These are phyloP conservation scores for Aphis craccivora DNA, from an alignment of 1,140 invertebrate genomes.

Conservation along the genomic window DNA sequence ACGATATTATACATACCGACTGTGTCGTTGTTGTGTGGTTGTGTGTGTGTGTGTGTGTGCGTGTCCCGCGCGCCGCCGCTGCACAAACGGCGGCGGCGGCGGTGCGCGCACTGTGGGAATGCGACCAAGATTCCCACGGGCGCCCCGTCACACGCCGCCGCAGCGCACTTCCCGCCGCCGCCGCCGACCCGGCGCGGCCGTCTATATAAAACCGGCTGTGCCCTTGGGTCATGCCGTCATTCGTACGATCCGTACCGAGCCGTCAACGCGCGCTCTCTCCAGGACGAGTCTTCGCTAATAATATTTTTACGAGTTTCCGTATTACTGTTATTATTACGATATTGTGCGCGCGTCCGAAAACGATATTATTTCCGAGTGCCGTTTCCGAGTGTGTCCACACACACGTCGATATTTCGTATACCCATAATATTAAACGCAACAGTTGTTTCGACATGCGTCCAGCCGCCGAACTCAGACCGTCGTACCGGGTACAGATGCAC, in stretches of 20 bases:
- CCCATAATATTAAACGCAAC: neutral
- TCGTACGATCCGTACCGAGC: constrained; percentile 50
- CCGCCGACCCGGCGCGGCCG: neutral
- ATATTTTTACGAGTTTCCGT: too few species aligned
- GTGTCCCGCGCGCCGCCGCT: constrained; percentile 38
- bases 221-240: constrained; percentile 52
- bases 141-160: constrained; percentile 35
- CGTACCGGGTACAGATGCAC: constrained; percentile 53
- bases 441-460: constrained; percentile 41
- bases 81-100: constrained; percentile 10
- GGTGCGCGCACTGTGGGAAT: constrained; percentile 51
- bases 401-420: too few species aligned
- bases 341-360: neutral
- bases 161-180: constrained; percentile 15
- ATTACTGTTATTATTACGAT: neutral
- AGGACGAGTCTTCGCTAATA: too few species aligned
- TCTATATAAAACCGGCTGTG: constrained; percentile 41
- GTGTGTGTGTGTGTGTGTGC: too few species aligned
- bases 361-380: neutral
- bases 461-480: constrained; percentile 49
- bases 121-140: constrained; percentile 56
- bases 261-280: constrained; percentile 18
- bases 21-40: too few species aligned
- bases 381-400: neutral
- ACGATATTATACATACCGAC: too few species aligned